These are phyloP conservation scores for Tetrapedia diversipes DNA, from an alignment of 2,888 invertebrate genomes.

Conservation along the genomic window DNA sequence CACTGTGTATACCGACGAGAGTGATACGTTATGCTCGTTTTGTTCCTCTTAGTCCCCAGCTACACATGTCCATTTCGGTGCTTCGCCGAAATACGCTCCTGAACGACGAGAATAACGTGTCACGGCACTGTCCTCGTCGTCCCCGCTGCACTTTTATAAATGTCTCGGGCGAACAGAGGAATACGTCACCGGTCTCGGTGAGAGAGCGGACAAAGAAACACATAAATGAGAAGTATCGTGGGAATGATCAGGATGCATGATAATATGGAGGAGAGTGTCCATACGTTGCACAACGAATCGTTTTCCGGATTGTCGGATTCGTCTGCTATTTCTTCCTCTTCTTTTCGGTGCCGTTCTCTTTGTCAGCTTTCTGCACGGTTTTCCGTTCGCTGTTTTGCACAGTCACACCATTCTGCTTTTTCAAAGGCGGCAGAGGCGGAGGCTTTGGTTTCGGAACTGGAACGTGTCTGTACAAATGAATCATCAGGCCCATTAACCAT, in stretches of 20 bases:
- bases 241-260: neutral
- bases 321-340: conserved; percentile 32
- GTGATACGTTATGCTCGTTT: neutral
- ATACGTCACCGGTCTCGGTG: neutral
- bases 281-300: neutral
- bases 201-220: neutral
- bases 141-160: conserved; percentile 46
- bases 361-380: conserved; percentile 15
- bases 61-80: conserved; percentile 31
- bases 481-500: neutral
- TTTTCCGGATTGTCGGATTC: neutral
- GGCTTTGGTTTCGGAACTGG: conserved; percentile 59
- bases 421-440: conserved; percentile 50
- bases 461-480: conserved; percentile 33
- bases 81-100: conserved; percentile 49
- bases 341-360: conserved; percentile 17
- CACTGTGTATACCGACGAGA: neutral
- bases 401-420: neutral
- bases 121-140: conserved; percentile 21
- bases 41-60: neutral
- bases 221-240: neutral
- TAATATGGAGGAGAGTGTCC: neutral
- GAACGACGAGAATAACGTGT: conserved; percentile 58
- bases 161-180: conserved; percentile 1
- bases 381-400: neutral